Evolutionary conservation across 2,888 invertebrate species (phyloP).

Genomic region (Drosophila rellima): DNA sequence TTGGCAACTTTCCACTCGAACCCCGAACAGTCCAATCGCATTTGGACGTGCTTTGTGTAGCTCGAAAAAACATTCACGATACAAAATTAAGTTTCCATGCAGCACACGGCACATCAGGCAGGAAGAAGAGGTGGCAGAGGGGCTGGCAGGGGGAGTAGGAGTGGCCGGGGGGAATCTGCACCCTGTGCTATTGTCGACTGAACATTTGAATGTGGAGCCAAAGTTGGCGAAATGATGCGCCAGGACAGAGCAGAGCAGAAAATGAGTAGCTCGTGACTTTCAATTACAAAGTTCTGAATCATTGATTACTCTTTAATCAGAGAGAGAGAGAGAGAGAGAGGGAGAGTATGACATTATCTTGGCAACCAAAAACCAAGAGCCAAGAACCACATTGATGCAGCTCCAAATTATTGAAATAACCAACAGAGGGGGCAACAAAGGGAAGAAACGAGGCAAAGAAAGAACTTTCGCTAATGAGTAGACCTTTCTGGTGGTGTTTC

Average conservation of each 20-base stretch:
- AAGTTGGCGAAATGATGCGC: conserved; percentile 38
- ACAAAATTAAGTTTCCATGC: conserved; percentile 66
- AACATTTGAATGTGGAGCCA: conserved; percentile 54
- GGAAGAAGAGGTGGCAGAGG: neutral
- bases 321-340: no score
- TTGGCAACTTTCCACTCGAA: conserved; percentile 23
- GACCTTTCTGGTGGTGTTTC: neutral
- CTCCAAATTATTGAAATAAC: neutral
- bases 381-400: conserved; percentile 6
- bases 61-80: conserved; percentile 51
- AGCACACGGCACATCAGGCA: conserved; percentile 29
- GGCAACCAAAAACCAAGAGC: conserved; percentile 18
- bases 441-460: neutral
- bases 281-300: conserved; percentile 60
- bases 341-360: conserved; percentile 35
- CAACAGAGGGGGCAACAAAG: neutral
- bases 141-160: neutral
- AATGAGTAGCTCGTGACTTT: conserved; percentile 53
- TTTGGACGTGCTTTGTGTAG: conserved; percentile 60
- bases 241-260: conserved; percentile 11
- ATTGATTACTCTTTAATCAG: conserved; percentile 55
- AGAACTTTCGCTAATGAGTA: conserved; percentile 17
- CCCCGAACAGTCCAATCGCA: conserved; percentile 35
- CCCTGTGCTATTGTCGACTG: conserved; percentile 16
- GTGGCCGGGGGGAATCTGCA: conserved; percentile 33